Base-by-base conservation (phyloP, 2,888 invertebrate genomes). In the Heliconius cydno region DNA sequence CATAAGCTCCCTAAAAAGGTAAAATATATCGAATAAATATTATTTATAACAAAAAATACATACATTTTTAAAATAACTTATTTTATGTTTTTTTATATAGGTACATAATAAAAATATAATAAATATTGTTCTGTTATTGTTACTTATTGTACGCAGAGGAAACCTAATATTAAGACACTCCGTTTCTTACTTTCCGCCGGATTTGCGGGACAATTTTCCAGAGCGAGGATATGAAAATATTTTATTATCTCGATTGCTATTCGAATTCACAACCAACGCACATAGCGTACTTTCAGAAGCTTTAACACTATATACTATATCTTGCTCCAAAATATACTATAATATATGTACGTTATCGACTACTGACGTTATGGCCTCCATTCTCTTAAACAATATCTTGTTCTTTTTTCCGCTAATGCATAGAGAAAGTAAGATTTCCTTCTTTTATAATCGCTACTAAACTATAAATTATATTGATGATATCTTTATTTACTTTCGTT, bases 331-430 rank as follows among this genome's bases (percentile, higher is more conserved):
- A 41, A 65, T 38, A 9, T 19, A 52, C 7, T 38, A 6, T n/a
- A 6, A 38, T 5, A 65, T 22, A 57, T 34, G 6, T 34, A 34
- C 9, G 7, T 34, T 34, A 22, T 46, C 25, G 19, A 22, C 52
- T 76, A 34, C 28, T 46, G n/a, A 68, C 63, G 19, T 30, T 13
- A 19, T 46, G 75, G 63, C 79, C 75, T 60, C 41, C 79, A 30
- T 63, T 79, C 73, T 70, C 65, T 38, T 38, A 66, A 60, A 63
- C 22, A 34, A 30, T 57, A 19, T 68, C 63, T 79, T 70, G 46
- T 79, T 60, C 30, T 74, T 75, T 79, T 74, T 79, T n/a, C 73
- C 65, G 6, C 57, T 67, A 68, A 74, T 79, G 74, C 78, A 73
- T 41, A 60, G 74, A 75, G 78, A 79, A 79, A 79, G 78, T 79